These are phyloP conservation scores for Chaetoderma sp. DNA, from an alignment of 2,888 invertebrate genomes.

Conservation along the genomic window DNA sequence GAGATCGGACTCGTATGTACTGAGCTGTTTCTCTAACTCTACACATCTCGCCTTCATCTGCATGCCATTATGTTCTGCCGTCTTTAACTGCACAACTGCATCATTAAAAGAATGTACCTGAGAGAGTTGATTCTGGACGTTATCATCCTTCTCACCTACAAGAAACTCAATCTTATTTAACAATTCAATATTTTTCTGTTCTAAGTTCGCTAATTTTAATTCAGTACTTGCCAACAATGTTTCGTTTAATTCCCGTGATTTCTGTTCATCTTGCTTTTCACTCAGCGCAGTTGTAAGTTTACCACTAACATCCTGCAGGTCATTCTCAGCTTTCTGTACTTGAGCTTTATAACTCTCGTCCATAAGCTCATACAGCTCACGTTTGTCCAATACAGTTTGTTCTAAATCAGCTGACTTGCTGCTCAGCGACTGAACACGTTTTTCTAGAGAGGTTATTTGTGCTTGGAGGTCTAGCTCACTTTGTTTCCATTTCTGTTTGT, in stretches of 20 bases:
- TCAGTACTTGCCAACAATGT: neutral
- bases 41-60: conserved; percentile 20
- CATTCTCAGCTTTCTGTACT: too few relatives aligned
- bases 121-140: conserved; percentile 32
- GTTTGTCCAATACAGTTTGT: too few relatives aligned
- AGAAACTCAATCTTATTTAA: conserved; percentile 30
- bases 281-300: too few relatives aligned
- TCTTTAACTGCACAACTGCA: conserved; percentile 26
- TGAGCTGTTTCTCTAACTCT: conserved; percentile 14
- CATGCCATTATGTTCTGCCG: conserved; percentile 27
- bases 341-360: too few relatives aligned
- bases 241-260: neutral
- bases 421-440: too few relatives aligned
- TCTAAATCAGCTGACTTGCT: too few relatives aligned
- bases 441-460: too few relatives aligned
- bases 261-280: too few relatives aligned
- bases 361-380: too few relatives aligned
- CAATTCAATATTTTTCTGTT: conserved; percentile 35
- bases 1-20: conserved; percentile 11
- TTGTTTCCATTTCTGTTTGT: too few relatives aligned
- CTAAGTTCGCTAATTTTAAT: conserved; percentile 9
- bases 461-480: too few relatives aligned
- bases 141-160: conserved; percentile 19
- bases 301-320: too few relatives aligned
- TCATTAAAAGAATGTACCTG: conserved; percentile 33